phyloP scores from a whole-genome alignment of 2,797 vertebrate species.

The Eleutherodactylus coqui region DNA sequence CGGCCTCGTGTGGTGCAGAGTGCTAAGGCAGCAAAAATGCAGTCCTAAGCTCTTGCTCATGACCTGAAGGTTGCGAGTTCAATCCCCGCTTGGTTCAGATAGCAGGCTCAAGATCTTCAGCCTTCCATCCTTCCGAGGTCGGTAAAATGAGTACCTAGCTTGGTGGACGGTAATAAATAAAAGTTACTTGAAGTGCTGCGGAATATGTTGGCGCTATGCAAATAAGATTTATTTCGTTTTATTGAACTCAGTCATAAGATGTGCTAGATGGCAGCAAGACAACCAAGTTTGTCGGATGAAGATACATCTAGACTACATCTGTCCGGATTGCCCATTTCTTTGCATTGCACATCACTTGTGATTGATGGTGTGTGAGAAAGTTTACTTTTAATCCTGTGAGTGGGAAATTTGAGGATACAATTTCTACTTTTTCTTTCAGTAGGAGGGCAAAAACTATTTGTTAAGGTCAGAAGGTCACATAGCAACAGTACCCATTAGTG shows the following conservation, averaged over 20 bases:
- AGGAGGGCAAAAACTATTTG: not conserved
- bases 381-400: not conserved
- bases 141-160: no score
- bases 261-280: not conserved
- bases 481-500: conserved; percentile 15
- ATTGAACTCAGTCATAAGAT: not conserved
- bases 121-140: no score
- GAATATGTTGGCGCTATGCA: no score
- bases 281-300: not conserved
- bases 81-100: no score
- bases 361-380: not conserved
- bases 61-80: no score
- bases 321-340: not conserved
- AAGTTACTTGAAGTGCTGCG: no score
- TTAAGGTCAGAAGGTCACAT: conserved; percentile 69
- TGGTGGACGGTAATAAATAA: no score
- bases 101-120: no score
- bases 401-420: not conserved
- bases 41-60: no score
- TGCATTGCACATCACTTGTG: not conserved
- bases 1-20: no score
- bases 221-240: no score
- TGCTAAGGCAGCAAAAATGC: no score
- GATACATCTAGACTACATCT: not conserved
- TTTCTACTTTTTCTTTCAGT: conserved; percentile 3